Evolutionary conservation across 2,888 invertebrate species (phyloP).

Genomic region (Lumbricus terrestris): DNA sequence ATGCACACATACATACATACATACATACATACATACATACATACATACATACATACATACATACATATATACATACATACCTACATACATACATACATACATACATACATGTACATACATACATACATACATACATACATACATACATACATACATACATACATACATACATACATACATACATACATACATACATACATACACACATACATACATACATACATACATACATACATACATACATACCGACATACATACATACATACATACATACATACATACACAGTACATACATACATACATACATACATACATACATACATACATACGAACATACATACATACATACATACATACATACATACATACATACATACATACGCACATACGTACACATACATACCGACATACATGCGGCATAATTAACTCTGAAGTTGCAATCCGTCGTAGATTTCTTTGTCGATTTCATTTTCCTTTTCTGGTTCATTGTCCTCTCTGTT

Average conservation of each 20-base stretch:
- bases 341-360: slow-evolving; percentile 13
- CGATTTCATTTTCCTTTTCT: not conserved
- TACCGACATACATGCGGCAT: not conserved
- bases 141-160: no score
- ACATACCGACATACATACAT: not conserved
- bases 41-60: no score
- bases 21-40: no score
- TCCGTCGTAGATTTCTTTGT: not conserved
- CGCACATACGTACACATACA: not conserved
- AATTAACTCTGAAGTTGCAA: not conserved
- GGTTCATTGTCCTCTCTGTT: not conserved
- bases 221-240: no score
- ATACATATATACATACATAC: no score
- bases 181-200: no score
- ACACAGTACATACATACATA: slow-evolving; percentile 11
- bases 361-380: slow-evolving; percentile 17
- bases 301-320: slow-evolving; percentile 16
- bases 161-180: no score
- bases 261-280: not conserved
- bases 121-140: no score
- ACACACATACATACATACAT: no score
- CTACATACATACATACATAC: no score
- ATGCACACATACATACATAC: no score
- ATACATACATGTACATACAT: no score
- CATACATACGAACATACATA: slow-evolving; percentile 10